phyloP scores from a whole-genome alignment of 2,797 vertebrate species.

The Oceanodroma leucorhoa region DNA sequence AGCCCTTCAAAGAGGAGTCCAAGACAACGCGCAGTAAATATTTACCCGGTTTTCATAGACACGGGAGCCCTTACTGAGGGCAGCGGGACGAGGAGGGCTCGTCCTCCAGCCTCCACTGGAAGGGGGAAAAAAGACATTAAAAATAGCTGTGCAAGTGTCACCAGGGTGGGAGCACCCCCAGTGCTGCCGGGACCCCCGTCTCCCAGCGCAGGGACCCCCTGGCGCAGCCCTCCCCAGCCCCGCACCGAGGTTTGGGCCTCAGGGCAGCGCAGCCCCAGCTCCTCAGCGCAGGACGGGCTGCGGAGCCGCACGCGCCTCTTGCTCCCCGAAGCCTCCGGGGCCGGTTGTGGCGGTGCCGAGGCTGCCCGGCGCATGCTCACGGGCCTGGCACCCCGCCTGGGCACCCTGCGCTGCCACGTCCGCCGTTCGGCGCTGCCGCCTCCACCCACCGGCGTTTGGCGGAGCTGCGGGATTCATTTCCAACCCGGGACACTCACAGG shows the following conservation, averaged over 20 bases:
- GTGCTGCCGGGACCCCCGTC: rapidly evolving
- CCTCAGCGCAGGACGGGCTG: rapidly evolving
- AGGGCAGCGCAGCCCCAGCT: background rate
- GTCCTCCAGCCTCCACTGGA: background rate
- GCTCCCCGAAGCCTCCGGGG: background rate
- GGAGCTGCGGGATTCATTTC: background rate
- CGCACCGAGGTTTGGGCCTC: rapidly evolving
- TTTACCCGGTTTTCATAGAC: background rate
- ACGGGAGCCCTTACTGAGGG: background rate
- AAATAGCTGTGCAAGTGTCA: background rate
- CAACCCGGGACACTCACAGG: background rate
- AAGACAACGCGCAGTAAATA: rapidly evolving
- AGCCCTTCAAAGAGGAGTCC: background rate
- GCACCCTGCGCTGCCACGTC: background rate
- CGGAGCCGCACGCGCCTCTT: rapidly evolving
- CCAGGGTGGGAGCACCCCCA: background rate
- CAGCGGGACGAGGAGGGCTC: rapidly evolving
- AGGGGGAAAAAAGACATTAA: background rate
- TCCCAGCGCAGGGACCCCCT: background rate
- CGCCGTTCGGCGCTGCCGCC: rapidly evolving
- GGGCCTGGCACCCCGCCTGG: background rate
- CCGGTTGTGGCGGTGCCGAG: rapidly evolving
- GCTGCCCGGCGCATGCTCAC: rapidly evolving
- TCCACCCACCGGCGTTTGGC: rapidly evolving
- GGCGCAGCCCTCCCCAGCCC: no score